phyloP scores from a whole-genome alignment of 2,113 vertebrate genomes.

The Empidonax alnorum region DNA sequence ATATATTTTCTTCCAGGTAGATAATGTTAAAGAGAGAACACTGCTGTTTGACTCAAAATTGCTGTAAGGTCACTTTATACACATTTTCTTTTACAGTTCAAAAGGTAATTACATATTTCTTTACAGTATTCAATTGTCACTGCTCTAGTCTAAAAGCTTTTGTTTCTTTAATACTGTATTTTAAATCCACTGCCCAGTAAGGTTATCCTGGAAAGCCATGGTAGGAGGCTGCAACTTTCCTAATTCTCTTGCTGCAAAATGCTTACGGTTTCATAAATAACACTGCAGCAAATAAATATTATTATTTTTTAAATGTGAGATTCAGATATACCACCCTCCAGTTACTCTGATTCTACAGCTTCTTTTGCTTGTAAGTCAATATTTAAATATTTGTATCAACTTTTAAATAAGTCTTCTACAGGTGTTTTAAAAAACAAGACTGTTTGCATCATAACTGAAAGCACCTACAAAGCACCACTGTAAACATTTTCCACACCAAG shows the following conservation, averaged over 20 bases:
- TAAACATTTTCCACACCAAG: slow-evolving; percentile 45
- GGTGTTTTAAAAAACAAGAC: slow-evolving; percentile 2
- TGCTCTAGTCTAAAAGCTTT: background rate
- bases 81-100: background rate
- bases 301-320: background rate
- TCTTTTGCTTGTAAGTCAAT: background rate
- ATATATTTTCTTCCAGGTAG: background rate
- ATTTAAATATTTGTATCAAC: background rate
- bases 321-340: background rate
- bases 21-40: background rate
- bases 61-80: background rate
- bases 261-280: background rate
- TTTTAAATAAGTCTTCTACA: background rate
- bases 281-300: background rate
- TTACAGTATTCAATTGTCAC: background rate
- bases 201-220: background rate
- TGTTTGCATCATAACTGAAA: slow-evolving; percentile 19
- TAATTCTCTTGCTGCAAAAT: background rate
- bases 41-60: background rate
- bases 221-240: background rate
- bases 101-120: background rate
- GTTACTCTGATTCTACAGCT: background rate
- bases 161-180: background rate
- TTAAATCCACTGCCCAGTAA: background rate
- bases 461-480: slow-evolving; percentile 57